A percentile compares a stretch with the other conserved stretches of the same genome.
These are phyloP conservation scores for Nibea albiflora DNA, from an alignment of 2,113 vertebrate genomes.

Conservation along the genomic window DNA sequence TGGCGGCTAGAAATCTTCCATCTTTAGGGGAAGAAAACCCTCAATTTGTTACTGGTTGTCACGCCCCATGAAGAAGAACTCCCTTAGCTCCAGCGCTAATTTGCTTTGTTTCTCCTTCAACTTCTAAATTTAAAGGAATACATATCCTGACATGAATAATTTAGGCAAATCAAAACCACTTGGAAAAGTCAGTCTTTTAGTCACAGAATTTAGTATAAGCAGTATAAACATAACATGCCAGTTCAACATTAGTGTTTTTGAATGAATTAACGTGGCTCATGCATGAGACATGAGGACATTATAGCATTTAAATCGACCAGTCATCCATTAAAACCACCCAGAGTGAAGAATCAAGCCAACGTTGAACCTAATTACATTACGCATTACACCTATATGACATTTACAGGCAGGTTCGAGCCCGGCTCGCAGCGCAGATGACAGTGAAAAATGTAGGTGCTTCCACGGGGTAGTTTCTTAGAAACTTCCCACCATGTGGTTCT, in stretches of 20 bases:
- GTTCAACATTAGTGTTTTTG: slow-evolving; percentile 8
- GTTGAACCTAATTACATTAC: slow-evolving; percentile 1
- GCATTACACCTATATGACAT: neutral
- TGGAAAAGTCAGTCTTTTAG: neutral
- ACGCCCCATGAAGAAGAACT: slow-evolving; percentile 17
- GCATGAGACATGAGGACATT: slow-evolving; percentile 14
- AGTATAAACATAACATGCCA: slow-evolving; percentile 23
- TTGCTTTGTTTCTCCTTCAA: slow-evolving; percentile 5
- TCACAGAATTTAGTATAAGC: neutral
- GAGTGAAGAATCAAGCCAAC: neutral
- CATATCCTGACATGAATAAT: neutral
- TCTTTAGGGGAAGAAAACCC: neutral
- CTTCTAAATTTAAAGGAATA: slow-evolving; percentile 8
- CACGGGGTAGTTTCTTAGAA: slow-evolving; percentile 34
- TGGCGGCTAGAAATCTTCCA: neutral
- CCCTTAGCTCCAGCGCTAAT: neutral
- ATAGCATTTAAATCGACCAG: slow-evolving; percentile 6
- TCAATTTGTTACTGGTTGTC: slow-evolving; percentile 15
- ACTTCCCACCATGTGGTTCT: slow-evolving; percentile 57
- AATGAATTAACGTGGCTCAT: slow-evolving; percentile 1
- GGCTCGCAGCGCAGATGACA: slow-evolving; percentile 14
- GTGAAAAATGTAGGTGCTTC: slow-evolving; percentile 47
- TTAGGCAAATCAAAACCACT: slow-evolving; percentile 2
- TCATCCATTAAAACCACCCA: slow-evolving; percentile 8
- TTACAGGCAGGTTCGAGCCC: slow-evolving; percentile 7